Evolutionary conservation across 2,797 vertebrate genomes (phyloP).

Genomic region (Diglossa cyanea): DNA sequence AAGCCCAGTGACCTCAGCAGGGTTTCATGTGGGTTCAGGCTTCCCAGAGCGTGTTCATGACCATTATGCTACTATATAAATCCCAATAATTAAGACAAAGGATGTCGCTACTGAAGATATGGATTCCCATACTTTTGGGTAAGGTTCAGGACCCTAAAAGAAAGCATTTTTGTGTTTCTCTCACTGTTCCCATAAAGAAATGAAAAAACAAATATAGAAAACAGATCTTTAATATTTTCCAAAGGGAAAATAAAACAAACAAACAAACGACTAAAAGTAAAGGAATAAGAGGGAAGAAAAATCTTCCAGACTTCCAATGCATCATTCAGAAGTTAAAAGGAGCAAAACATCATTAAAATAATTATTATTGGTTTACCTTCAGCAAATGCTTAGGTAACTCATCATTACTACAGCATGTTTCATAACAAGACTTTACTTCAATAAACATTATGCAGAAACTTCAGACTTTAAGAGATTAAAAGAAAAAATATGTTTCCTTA

Average conservation of each 20-base stretch:
- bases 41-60: neutral
- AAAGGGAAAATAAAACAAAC: neutral
- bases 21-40: neutral
- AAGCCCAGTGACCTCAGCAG: neutral
- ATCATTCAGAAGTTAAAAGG: neutral
- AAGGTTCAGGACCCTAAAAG: neutral
- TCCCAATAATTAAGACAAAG: neutral
- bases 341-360: neutral
- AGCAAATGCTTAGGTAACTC: neutral
- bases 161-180: neutral
- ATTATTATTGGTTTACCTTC: neutral
- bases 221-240: neutral
- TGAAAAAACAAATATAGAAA: neutral
- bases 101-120: neutral
- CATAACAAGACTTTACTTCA: neutral
- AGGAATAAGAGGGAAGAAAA: neutral
- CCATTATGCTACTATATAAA: neutral
- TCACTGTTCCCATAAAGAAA: neutral
- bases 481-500: neutral
- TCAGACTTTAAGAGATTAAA: neutral
- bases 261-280: neutral
- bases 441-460: neutral
- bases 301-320: neutral
- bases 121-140: neutral
- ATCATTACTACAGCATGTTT: neutral